These are phyloP conservation scores for Lota lota DNA, from an alignment of 2,113 vertebrate genomes.

Conservation along the genomic window DNA sequence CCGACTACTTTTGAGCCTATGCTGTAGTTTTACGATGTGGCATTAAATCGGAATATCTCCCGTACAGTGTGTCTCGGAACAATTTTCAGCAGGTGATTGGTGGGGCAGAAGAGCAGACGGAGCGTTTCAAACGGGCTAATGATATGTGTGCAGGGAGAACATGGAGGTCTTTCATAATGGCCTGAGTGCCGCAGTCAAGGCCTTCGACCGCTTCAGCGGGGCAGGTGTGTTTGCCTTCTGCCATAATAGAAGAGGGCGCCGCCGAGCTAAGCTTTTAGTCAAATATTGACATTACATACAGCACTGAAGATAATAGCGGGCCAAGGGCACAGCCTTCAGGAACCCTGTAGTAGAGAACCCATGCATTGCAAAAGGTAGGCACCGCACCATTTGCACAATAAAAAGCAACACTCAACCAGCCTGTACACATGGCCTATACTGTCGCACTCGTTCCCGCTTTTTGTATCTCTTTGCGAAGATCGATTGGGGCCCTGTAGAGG, in stretches of 20 bases:
- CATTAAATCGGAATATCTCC: too few relatives aligned
- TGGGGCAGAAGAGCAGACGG: too few relatives aligned
- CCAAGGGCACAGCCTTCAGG: constrained; percentile 38
- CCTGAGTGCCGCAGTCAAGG: constrained; percentile 31
- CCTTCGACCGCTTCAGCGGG: constrained; percentile 38
- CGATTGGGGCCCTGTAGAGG: neutral
- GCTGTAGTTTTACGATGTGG: too few relatives aligned
- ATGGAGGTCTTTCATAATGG: constrained; percentile 18
- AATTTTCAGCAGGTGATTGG: too few relatives aligned
- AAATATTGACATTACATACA: constrained; percentile 54
- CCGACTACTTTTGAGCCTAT: too few relatives aligned
- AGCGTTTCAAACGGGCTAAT: too few relatives aligned
- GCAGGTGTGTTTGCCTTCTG: constrained; percentile 61
- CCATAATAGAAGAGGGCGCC: constrained; percentile 44
- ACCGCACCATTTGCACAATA: neutral
- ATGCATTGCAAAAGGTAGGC: constrained; percentile 45
- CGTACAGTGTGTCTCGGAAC: too few relatives aligned
- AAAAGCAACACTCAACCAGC: constrained; percentile 23
- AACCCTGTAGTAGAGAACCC: constrained; percentile 33
- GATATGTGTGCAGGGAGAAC: constrained; percentile 9
- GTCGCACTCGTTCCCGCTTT: neutral
- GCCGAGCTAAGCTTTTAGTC: constrained; percentile 45
- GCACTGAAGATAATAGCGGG: constrained; percentile 27
- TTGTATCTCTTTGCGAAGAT: neutral
- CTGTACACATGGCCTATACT: constrained; percentile 12